phyloP scores from a whole-genome alignment of 2,113 vertebrate genomes.

The Alaudala cheleensis region DNA sequence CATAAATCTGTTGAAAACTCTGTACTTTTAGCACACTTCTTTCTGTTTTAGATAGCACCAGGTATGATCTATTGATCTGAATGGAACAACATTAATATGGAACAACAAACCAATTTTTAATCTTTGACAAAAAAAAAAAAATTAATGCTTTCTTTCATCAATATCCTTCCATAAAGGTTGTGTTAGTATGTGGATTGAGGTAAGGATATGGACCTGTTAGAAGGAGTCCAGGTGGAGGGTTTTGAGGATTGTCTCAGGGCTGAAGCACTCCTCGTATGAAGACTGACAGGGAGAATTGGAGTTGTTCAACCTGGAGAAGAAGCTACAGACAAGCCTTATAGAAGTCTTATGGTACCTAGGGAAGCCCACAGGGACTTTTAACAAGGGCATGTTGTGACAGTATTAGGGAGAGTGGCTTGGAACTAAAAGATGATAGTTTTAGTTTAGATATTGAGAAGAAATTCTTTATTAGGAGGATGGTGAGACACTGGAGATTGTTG shows the following conservation, averaged over 20 bases:
- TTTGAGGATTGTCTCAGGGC: background rate
- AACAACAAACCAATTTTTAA: background rate
- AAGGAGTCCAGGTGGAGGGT: background rate
- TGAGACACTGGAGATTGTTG: background rate
- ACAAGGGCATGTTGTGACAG: background rate
- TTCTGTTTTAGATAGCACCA: background rate
- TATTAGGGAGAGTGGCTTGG: background rate
- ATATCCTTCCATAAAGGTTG: background rate
- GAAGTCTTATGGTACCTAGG: background rate
- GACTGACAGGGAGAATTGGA: background rate
- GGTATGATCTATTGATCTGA: background rate
- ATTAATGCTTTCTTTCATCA: background rate
- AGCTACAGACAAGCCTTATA: background rate
- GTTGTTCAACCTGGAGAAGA: background rate
- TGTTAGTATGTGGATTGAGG: background rate
- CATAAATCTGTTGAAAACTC: background rate
- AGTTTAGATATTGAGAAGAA: background rate
- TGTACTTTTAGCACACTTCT: background rate
- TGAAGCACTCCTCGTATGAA: background rate
- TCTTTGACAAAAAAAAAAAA: background rate
- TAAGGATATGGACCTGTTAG: background rate
- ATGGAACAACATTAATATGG: background rate
- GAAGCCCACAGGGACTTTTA: background rate
- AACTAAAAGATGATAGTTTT: background rate
- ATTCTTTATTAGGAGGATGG: background rate